Evolutionary conservation across 2,888 invertebrate species (phyloP), one percentile per base, ranked within the genome.

Genomic region (Pollenia angustigena): DNA sequence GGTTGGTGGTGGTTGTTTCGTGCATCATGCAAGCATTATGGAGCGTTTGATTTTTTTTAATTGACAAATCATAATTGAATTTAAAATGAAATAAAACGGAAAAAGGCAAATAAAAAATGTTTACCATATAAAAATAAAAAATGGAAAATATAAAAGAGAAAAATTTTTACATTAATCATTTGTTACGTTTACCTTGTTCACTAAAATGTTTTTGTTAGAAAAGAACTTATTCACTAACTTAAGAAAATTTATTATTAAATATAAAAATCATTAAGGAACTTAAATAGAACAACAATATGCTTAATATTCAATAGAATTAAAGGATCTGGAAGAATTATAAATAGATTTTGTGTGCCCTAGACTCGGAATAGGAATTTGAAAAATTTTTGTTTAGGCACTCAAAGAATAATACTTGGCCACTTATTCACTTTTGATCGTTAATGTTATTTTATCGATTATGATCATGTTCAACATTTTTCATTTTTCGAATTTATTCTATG

Each of bases 91-190:
- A 32, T 66, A 16, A 64, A 68, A 46, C 4, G 50, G 40, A 18
- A 68, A 82, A 52, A 82, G 52, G 74, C 64, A 84, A 84, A 79
- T 12, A 23, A 81, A 69, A 81, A 79, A 52, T 48, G 46, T 60
- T 54, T 80, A 75, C 74, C 85, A 74, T 56, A 54, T 46, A 71
- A 81, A 79, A 75, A 79, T 76, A 88, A 56, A 69, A 87, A 87
- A 62, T 60, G 87, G 84, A 88, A 84, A 88, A 87, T 88, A 85
- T 86, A 88, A 89, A 88, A 89, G 81, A 88, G 88, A 87, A 88
- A 85, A 88, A 81, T 32, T 66, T 60, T 87, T 80, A 75, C 74
- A 88, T 89, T 87, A 88, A 88, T 87, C 56, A 84, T 78, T 76
- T 87, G 84, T 69, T 81, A 74, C 40, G 42, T 50, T 78, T 86